Conservation (phyloP, 2,797 vertebrate species). For the Tinamus major region DNA sequence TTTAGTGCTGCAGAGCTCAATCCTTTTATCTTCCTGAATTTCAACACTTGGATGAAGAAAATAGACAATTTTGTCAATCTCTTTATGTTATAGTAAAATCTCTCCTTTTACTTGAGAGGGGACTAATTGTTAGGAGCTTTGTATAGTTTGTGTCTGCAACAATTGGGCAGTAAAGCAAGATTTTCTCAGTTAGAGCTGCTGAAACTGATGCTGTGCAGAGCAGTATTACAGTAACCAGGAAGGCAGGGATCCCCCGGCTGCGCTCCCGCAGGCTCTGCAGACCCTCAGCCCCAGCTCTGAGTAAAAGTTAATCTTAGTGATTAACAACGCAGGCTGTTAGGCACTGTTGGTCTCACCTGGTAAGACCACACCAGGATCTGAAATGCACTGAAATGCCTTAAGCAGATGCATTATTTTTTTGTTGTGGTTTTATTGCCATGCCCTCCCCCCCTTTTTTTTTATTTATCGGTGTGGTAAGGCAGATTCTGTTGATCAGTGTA, state of each 20-base stretch:
- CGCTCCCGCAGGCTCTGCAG: background rate
- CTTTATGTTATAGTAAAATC: background rate
- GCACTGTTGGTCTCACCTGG: background rate
- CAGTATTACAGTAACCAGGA: background rate
- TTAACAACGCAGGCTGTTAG: background rate
- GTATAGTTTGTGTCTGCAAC: background rate
- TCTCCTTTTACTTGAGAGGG: background rate
- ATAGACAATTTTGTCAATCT: background rate
- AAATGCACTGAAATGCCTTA: background rate
- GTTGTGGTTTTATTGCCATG: background rate
- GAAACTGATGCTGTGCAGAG: background rate
- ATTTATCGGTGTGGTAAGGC: background rate
- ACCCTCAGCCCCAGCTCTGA: background rate
- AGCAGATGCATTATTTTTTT: background rate
- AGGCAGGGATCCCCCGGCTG: too few species aligned
- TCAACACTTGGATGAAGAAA: background rate
- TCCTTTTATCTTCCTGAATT: background rate
- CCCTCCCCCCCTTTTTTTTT: background rate
- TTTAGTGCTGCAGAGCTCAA: background rate
- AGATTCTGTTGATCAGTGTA: background rate
- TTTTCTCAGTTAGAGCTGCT: background rate
- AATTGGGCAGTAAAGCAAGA: background rate
- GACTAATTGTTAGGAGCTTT: background rate
- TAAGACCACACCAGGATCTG: background rate
- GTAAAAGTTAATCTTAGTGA: too few species aligned